Evolutionary conservation across 1,140 invertebrate species (phyloP).

Genomic region (Patella vulgata): DNA sequence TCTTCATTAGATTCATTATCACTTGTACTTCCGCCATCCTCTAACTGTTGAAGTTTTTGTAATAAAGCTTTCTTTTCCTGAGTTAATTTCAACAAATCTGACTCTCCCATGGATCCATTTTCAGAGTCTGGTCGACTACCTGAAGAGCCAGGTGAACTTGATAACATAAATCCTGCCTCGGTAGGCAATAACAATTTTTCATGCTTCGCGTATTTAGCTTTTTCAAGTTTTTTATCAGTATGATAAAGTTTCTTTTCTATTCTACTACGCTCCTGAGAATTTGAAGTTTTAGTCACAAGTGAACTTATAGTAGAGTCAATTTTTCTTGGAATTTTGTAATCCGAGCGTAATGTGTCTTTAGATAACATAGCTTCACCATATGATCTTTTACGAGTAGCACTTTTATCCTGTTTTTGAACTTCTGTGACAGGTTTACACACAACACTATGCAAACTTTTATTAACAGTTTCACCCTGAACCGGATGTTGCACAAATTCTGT

Average conservation of each 20-base stretch:
- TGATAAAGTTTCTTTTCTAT: too few relatives aligned
- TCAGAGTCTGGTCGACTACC: slow-evolving; percentile 56
- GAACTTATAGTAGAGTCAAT: slow-evolving; percentile 7
- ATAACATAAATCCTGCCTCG: slow-evolving; percentile 2
- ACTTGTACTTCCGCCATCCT: slow-evolving; percentile 45
- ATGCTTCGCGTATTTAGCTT: slow-evolving; percentile 5
- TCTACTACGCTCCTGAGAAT: too few relatives aligned
- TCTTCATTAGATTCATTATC: slow-evolving; percentile 35
- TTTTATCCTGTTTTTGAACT: slow-evolving; percentile 34
- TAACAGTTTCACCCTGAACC: too few relatives aligned
- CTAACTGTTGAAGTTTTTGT: slow-evolving; percentile 58
- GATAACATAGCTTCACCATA: slow-evolving; percentile 43
- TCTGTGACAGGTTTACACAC: too few relatives aligned
- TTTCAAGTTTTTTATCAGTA: not conserved
- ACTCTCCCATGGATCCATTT: slow-evolving; percentile 51
- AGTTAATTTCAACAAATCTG: slow-evolving; percentile 59
- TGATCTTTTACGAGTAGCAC: slow-evolving; percentile 46
- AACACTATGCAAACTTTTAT: too few relatives aligned
- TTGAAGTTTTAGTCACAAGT: too few relatives aligned
- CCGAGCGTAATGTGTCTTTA: slow-evolving; percentile 8
- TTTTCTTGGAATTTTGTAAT: slow-evolving; percentile 26
- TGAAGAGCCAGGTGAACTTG: slow-evolving; percentile 40
- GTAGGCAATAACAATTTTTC: not conserved
- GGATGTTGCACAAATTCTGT: too few relatives aligned
- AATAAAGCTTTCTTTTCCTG: slow-evolving; percentile 61